These are phyloP conservation scores for Aramus guarauna DNA, from an alignment of 2,113 vertebrate genomes.

Conservation along the genomic window DNA sequence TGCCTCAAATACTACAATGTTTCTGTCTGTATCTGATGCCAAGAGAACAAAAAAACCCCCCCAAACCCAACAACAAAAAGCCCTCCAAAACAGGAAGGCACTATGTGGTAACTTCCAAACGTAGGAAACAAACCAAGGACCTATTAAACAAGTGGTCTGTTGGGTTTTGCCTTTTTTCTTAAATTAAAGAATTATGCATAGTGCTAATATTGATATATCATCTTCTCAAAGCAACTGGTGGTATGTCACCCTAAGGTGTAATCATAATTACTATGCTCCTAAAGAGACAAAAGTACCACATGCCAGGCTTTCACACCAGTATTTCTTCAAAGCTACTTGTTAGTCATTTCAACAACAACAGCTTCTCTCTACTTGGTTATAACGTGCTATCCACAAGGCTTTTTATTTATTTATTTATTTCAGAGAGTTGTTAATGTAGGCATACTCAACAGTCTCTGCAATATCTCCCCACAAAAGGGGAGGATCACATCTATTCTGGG, in stretches of 20 bases:
- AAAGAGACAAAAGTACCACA: not conserved
- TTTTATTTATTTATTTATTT: not conserved
- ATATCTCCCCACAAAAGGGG: not conserved
- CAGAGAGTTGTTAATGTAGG: not conserved
- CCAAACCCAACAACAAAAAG: not conserved
- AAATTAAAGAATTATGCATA: not conserved
- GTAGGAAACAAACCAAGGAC: not conserved
- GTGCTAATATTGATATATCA: not conserved
- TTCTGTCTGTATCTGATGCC: conserved; percentile 8
- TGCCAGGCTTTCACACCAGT: not conserved
- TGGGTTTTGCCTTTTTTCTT: not conserved
- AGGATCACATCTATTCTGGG: not conserved
- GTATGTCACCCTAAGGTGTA: not conserved
- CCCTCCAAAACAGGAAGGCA: not conserved
- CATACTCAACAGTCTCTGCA: not conserved
- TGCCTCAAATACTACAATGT: conserved; percentile 14
- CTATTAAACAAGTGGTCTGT: not conserved
- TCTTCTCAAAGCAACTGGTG: conserved; percentile 44
- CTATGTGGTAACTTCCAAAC: not conserved
- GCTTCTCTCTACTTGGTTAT: not conserved
- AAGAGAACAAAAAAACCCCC: not conserved
- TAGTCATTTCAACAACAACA: conserved; percentile 16
- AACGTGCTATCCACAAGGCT: not conserved
- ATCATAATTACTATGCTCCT: not conserved
- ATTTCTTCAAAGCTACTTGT: conserved; percentile 34